Base-by-base conservation (phyloP, 2,888 invertebrate species). In the Tenthredo mesomela region DNA sequence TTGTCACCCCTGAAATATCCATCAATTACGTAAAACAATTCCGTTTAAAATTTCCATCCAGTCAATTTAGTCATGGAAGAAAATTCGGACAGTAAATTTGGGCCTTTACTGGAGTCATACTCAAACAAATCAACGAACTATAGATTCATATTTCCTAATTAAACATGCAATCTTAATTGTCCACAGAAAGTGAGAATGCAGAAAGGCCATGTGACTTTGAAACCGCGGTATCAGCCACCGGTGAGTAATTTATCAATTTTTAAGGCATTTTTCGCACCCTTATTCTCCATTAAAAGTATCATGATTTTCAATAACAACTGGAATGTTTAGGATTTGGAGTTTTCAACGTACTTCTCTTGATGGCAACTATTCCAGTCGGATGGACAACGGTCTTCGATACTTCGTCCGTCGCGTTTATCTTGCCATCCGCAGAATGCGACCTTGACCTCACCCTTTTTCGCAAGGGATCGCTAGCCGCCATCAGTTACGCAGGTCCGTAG, bases 361-460 rank as follows among this genome's bases (percentile, higher is more conserved):
- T 95, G 88, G 94, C 96, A 85, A 88, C 90, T 5, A 91, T 96
- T 78, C 96, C 96, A 0, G 95, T 95, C 58, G 95, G 95, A 89
- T 96, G 96, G 94, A 95, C 96, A 10, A 95, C 95, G 10, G 95
- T 96, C 33, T 96, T 96, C 86, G 96, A 96, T 90, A 96, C 96
- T 85, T 96, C 96, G 82, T 95, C 96, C 2, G 95, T 96, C 89
- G 96, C 97, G 0, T 97, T 96, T 90, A 95, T 97, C 88, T 94
- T 97, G 90, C 96, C 97, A 0, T 95, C 95, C 54, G 96, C 97
- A 0, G 96, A 96, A 91, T 97, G 97, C 89, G 96, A 97, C 89
- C 95, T 97, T 89, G 92, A 95, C 54, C 93, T 97, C 67, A 95
- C 95, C 0, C 93, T 96, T 10, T 90, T 96, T 37, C 95, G 96